Conservation (phyloP, 2,797 vertebrate species). For the Cygnus olor region DNA sequence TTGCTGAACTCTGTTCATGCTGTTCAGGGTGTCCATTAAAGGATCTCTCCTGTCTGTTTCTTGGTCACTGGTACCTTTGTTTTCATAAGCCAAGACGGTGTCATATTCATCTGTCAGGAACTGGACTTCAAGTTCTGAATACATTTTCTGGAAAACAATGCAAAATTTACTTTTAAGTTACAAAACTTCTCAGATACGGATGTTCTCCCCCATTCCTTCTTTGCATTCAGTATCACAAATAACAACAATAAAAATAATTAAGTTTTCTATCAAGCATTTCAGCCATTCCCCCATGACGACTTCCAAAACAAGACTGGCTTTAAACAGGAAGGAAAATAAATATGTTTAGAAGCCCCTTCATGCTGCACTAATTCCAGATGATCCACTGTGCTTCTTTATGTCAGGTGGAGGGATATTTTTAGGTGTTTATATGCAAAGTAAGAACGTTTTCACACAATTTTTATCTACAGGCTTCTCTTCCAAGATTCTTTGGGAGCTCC, state of each 20-base stretch:
- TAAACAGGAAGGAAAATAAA: not conserved
- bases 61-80: conserved; percentile 86
- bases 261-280: not conserved
- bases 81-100: conserved; percentile 93
- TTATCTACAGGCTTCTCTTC: not conserved
- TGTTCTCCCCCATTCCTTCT: not conserved
- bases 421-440: not conserved
- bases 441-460: not conserved
- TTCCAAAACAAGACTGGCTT: not conserved
- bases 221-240: not conserved
- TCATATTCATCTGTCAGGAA: conserved; percentile 94
- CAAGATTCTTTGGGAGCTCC: not conserved
- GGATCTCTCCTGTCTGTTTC: conserved; percentile 84
- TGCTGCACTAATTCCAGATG: not conserved
- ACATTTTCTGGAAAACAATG: conserved; percentile 81
- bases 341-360: not conserved
- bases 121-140: conserved; percentile 85
- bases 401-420: not conserved
- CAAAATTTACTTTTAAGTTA: not conserved
- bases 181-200: not conserved
- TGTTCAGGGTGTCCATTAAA: conserved; percentile 87
- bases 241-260: not conserved
- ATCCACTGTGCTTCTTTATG: not conserved
- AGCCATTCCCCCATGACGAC: not conserved
- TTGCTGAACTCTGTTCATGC: conserved; percentile 91